Percentiles rank a stretch among this genome's conserved stretches.
phyloP scores from a whole-genome alignment of 2,888 invertebrate genomes.

The Lepidocyrtoides sp. region DNA sequence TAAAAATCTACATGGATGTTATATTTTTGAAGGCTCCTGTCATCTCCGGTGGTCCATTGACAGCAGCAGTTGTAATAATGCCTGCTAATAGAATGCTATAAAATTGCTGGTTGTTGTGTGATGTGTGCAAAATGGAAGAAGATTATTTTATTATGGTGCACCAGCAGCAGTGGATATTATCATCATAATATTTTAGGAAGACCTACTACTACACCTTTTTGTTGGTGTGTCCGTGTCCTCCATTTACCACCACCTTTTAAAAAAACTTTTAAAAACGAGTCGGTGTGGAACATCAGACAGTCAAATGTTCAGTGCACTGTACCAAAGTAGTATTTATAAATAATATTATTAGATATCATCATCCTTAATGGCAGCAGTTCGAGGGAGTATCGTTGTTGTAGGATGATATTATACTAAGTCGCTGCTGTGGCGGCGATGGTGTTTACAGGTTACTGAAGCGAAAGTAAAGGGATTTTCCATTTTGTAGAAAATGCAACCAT shows the following conservation, averaged over 20 bases:
- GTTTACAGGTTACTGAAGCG: conserved; percentile 49
- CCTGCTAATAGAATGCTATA: conserved; percentile 1
- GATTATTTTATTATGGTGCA: neutral
- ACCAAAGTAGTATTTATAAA: neutral
- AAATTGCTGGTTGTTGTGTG: conserved; percentile 29
- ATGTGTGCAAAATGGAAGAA: conserved; percentile 17
- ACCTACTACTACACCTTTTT: no score
- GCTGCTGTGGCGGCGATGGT: neutral
- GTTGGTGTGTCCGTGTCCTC: neutral
- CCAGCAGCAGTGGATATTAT: neutral
- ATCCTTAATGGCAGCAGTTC: neutral
- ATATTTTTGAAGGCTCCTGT: conserved; percentile 48
- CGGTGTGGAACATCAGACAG: neutral
- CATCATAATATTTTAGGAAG: no score
- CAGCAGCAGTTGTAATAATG: neutral
- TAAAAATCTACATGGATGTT: conserved; percentile 22
- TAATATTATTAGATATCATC: neutral
- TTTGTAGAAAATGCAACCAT: conserved; percentile 36
- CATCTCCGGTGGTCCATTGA: conserved; percentile 62
- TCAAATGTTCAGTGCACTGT: neutral
- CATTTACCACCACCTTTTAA: neutral
- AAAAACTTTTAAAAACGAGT: neutral
- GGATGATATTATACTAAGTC: no score
- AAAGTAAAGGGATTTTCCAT: conserved; percentile 50
- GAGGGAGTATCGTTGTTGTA: neutral